Conservation (phyloP, 2,113 vertebrate genomes). For the Amphiprion percula region DNA sequence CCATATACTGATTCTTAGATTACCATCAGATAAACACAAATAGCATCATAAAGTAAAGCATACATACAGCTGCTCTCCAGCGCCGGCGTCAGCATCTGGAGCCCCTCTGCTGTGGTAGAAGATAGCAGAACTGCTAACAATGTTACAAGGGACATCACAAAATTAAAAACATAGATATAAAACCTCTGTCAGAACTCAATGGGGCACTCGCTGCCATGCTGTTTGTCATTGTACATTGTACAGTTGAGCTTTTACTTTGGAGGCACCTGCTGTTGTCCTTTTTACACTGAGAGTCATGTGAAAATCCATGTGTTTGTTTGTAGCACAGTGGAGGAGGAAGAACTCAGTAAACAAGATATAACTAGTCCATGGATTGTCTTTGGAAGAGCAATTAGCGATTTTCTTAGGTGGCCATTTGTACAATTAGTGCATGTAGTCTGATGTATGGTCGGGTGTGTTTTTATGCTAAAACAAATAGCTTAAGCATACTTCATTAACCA, state of each 20-base stretch:
- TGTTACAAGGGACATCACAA: slow-evolving; percentile 54
- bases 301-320: not conserved
- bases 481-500: too few relatives aligned
- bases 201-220: slow-evolving; percentile 28
- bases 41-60: slow-evolving; percentile 23
- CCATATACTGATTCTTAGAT: slow-evolving; percentile 55
- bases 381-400: slow-evolving; percentile 14
- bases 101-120: slow-evolving; percentile 30
- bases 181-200: not conserved
- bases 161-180: slow-evolving; percentile 32
- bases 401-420: not conserved
- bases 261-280: not conserved
- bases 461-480: too few relatives aligned
- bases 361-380: slow-evolving; percentile 30
- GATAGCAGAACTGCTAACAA: slow-evolving; percentile 44
- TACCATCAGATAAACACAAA: slow-evolving; percentile 68
- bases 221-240: slow-evolving; percentile 40
- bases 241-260: slow-evolving; percentile 41
- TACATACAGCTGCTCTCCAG: not conserved
- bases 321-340: not conserved
- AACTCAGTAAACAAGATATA: slow-evolving; percentile 46
- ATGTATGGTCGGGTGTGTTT: too few relatives aligned
- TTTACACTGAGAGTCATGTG: not conserved
- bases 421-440: too few relatives aligned
- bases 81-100: slow-evolving; percentile 58